These are phyloP conservation scores for Calephelis perditalis DNA, from an alignment of 2,888 invertebrate species.

Conservation along the genomic window DNA sequence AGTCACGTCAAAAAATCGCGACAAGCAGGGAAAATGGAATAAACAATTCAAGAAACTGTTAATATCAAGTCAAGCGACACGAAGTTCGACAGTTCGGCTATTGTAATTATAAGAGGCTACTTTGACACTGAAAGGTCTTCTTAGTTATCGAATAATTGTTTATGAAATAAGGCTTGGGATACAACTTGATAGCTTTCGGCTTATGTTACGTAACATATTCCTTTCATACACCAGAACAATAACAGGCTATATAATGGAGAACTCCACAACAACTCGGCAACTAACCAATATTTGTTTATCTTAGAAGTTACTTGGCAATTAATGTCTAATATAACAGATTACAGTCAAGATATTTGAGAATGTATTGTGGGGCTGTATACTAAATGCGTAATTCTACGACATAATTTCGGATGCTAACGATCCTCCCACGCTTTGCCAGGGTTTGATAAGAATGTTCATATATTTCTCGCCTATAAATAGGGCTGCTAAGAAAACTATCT, in stretches of 20 bases:
- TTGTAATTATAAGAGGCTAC: too few relatives aligned
- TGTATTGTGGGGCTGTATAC: neutral
- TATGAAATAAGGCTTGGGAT: neutral
- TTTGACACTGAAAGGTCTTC: too few relatives aligned
- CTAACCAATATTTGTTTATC: conserved; percentile 8
- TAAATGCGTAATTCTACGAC: neutral
- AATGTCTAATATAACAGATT: conserved; percentile 10
- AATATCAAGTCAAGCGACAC: too few relatives aligned
- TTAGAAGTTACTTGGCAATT: conserved; percentile 7
- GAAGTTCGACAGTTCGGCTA: too few relatives aligned
- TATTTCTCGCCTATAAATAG: too few relatives aligned
- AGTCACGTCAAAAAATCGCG: too few relatives aligned
- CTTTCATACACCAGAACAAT: conserved; percentile 1
- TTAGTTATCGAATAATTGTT: too few relatives aligned
- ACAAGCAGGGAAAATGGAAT: too few relatives aligned
- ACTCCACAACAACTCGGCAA: conserved; percentile 1
- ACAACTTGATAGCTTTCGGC: neutral
- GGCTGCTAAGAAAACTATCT: too few relatives aligned
- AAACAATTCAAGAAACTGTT: too few relatives aligned
- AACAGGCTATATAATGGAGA: conserved; percentile 1
- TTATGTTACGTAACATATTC: neutral
- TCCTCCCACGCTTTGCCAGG: too few relatives aligned
- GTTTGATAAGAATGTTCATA: too few relatives aligned
- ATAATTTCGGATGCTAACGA: neutral
- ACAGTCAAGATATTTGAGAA: conserved; percentile 8